These are phyloP conservation scores for Lethenteron reissneri DNA, from an alignment of 2,113 vertebrate genomes.

Conservation along the genomic window DNA sequence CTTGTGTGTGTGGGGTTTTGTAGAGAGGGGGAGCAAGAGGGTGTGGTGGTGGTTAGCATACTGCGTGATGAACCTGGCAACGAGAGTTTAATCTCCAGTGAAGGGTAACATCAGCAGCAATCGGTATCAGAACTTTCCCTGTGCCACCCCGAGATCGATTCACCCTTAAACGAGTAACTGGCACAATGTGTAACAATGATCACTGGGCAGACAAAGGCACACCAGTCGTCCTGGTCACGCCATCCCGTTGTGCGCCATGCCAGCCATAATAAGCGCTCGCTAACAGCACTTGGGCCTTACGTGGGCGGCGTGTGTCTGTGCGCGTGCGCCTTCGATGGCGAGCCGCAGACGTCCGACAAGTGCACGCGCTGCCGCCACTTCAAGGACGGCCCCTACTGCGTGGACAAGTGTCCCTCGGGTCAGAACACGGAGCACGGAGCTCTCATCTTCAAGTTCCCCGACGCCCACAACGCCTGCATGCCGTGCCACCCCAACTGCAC, in stretches of 20 bases:
- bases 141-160: too few species aligned
- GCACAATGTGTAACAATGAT: not conserved
- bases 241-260: not conserved
- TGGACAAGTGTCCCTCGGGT: slow-evolving; percentile 83
- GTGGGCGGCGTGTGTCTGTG: not conserved
- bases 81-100: too few species aligned
- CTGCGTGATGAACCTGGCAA: too few species aligned
- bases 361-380: slow-evolving; percentile 74
- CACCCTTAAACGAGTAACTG: not conserved
- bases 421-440: slow-evolving; percentile 62
- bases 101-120: too few species aligned
- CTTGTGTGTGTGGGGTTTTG: too few species aligned
- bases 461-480: slow-evolving; percentile 72
- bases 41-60: too few species aligned
- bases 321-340: slow-evolving; percentile 8
- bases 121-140: too few species aligned
- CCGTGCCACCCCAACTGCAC: slow-evolving; percentile 87
- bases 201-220: not conserved
- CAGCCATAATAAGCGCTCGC: not conserved
- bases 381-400: slow-evolving; percentile 90
- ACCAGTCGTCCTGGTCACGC: not conserved
- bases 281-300: slow-evolving; percentile 1
- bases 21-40: too few species aligned
- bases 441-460: slow-evolving; percentile 88
- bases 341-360: slow-evolving; percentile 55